Percentiles rank a stretch among this genome's conserved stretches.
These are phyloP conservation scores for Chrysolina haemoptera DNA, from an alignment of 2,888 invertebrate species.

Conservation along the genomic window DNA sequence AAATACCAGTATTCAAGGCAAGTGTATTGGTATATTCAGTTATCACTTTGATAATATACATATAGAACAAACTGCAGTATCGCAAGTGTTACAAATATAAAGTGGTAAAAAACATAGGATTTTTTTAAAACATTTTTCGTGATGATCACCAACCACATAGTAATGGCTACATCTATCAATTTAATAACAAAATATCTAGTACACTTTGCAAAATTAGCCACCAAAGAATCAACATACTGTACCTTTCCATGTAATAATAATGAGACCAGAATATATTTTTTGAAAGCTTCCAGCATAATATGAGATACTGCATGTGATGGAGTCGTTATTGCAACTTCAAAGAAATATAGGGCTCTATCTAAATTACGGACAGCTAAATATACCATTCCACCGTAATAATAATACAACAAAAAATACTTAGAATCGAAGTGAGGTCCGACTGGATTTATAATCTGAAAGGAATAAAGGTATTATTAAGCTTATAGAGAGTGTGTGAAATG, in stretches of 20 bases:
- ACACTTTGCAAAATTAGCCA: not conserved
- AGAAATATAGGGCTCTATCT: conserved; percentile 93
- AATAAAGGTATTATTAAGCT: not conserved
- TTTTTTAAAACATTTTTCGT: too few relatives aligned
- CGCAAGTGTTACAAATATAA: too few relatives aligned
- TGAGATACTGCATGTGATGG: conserved; percentile 95
- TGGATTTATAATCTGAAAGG: conserved; percentile 61
- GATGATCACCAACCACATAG: too few relatives aligned
- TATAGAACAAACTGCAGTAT: too few relatives aligned
- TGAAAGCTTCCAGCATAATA: conserved; percentile 97
- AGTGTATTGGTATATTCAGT: too few relatives aligned
- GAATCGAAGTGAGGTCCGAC: conserved; percentile 85
- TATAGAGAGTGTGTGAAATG: not conserved
- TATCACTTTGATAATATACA: too few relatives aligned
- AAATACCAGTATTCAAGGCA: too few relatives aligned
- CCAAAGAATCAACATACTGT: conserved; percentile 37
- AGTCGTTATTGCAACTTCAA: conserved; percentile 96
- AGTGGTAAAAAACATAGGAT: too few relatives aligned
- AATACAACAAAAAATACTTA: conserved; percentile 93
- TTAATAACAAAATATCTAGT: not conserved
- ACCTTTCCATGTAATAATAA: conserved; percentile 94
- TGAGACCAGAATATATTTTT: conserved; percentile 95
- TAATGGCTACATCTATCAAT: too few relatives aligned
- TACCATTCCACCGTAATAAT: conserved; percentile 98
- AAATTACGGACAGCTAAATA: conserved; percentile 95